Base-by-base conservation (phyloP, 2,888 invertebrate genomes). In the Yponomeuta sedellus region DNA sequence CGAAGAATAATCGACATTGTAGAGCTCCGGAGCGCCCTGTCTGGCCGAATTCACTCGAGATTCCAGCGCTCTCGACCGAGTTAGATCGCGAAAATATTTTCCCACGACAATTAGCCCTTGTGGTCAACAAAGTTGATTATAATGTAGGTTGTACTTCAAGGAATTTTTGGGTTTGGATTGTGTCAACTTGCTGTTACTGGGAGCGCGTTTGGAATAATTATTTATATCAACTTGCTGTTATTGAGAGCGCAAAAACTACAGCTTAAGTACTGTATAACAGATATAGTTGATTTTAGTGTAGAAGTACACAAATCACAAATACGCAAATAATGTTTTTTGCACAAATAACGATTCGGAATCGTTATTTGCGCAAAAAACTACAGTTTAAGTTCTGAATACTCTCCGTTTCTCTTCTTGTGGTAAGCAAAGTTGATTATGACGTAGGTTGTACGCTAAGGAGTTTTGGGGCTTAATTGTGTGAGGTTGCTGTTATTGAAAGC, bases 1-100 rank as follows among this genome's bases (percentile, higher is more conserved):
- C 71, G 78, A 79, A 79, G 78, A 82, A 83, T 85, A 87, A 86
- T 85, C 84, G 82, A 80, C 82, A 82, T 82, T 81, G 79, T 82
- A 52, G 44, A 59, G n/a, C 59, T 59, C 20, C 20, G 44, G 1
- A 61, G 80, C 77, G 81, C 74, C 80, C 80, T 75, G 77, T 74
- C 76, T 74, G 77, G 72, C 78, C 74, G 78, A 83, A 84, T 80
- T 81, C 77, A 77, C 77, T 74, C 74, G 75, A 76, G 75, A 75
- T 78, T 78, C 78, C 80, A 78, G 73, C 75, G 74, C 79, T 80
- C 76, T 77, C 71, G 70, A 70, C 64, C 65, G 52, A n/a, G 56
- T 66, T 68, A 67, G 70, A 68, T 73, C 73, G 78, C 77, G 70
- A 80, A 77, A 77, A 78, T 78, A n/a, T 74, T 77, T 88, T 89